Evolutionary conservation across 2,888 invertebrate genomes (phyloP).

Genomic region (Rhabditoides inermis): DNA sequence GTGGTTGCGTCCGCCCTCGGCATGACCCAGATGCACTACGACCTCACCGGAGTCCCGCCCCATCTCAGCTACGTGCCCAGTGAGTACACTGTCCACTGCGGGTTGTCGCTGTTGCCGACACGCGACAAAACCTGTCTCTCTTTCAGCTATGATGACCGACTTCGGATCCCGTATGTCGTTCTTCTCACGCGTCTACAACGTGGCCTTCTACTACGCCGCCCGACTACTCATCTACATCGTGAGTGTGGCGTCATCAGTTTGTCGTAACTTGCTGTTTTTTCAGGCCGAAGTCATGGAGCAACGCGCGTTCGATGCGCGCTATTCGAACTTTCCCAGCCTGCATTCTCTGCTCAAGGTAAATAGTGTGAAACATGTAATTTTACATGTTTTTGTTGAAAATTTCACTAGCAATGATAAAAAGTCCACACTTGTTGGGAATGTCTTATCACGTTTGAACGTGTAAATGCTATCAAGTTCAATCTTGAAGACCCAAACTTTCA

Average conservation of each 20-base stretch:
- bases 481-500: too few relatives aligned
- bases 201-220: conserved; percentile 5
- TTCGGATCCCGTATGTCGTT: conserved; percentile 10
- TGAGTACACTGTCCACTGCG: neutral
- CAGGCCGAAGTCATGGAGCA: conserved; percentile 3
- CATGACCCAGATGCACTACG: conserved; percentile 15
- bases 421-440: too few relatives aligned
- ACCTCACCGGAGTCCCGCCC: conserved; percentile 7
- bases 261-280: neutral
- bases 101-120: neutral
- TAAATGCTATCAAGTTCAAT: too few relatives aligned
- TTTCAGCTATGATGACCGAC: conserved; percentile 12
- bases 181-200: conserved; percentile 11
- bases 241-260: neutral
- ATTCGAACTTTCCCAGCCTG: conserved; percentile 4
- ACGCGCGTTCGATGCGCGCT: neutral
- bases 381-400: neutral
- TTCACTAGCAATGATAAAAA: too few relatives aligned
- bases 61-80: conserved; percentile 16
- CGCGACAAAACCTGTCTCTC: neutral
- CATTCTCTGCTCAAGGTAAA: conserved; percentile 5
- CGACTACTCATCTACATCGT: neutral
- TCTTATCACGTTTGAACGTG: too few relatives aligned
- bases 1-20: conserved; percentile 15
- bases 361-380: neutral